Evolutionary conservation across 2,113 vertebrate genomes (phyloP).

Genomic region (Laterallus jamaicensis): DNA sequence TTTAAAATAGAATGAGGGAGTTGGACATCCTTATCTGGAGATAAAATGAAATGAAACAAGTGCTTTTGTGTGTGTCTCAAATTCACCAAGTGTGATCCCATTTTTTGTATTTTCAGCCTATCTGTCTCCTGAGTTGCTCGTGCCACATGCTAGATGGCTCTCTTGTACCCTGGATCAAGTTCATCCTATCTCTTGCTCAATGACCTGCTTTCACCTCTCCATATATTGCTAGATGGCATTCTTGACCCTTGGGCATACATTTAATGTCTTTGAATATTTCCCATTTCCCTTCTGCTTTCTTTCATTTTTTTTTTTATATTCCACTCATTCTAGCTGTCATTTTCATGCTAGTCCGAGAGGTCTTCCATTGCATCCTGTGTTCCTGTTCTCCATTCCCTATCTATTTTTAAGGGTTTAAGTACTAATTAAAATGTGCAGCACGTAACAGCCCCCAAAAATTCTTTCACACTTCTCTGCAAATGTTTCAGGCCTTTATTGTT

Average conservation of each 20-base stretch:
- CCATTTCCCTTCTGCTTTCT: constrained; percentile 23
- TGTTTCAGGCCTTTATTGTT: not conserved
- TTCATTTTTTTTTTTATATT: constrained; percentile 9
- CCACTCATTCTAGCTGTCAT: not conserved
- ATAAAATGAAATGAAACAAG: not conserved
- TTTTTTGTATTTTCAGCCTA: not conserved
- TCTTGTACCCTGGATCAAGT: not conserved
- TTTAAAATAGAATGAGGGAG: not conserved
- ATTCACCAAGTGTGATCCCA: not conserved
- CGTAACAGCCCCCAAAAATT: not conserved
- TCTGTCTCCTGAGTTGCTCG: not conserved
- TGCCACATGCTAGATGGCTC: not conserved
- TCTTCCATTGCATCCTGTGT: not conserved
- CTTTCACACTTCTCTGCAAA: not conserved
- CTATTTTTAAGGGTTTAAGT: not conserved
- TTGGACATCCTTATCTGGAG: not conserved
- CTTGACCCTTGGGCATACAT: constrained; percentile 25
- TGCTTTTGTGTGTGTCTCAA: not conserved
- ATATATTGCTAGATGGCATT: constrained; percentile 16
- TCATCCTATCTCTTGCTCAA: not conserved
- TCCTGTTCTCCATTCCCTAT: not conserved
- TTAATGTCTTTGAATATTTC: constrained; percentile 38
- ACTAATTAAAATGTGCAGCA: not conserved
- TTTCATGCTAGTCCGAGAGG: not conserved
- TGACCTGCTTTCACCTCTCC: not conserved